Percentiles rank a stretch among this genome's conserved stretches.
phyloP scores from a whole-genome alignment of 1,140 invertebrate genomes.

The Paracyclopina nana region DNA sequence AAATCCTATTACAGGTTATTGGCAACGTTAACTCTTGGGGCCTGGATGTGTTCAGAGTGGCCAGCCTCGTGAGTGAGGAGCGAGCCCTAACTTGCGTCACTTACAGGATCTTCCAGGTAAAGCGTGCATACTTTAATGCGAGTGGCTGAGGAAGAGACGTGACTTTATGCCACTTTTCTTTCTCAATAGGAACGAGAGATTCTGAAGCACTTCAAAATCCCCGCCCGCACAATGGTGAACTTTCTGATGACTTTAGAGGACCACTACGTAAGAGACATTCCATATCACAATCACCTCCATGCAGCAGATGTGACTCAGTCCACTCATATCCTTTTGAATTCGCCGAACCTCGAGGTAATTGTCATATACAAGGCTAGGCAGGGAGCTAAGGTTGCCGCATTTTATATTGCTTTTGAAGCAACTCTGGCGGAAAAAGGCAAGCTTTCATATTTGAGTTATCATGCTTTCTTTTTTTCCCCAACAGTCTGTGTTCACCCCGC shows the following conservation, averaged over 20 bases:
- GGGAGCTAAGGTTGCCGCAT: not conserved
- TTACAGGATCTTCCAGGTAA: constrained; percentile 65
- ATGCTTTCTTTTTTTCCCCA: constrained; percentile 22
- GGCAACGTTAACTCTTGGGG: constrained; percentile 85
- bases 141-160: not conserved
- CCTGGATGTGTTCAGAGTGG: constrained; percentile 85
- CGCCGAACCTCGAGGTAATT: constrained; percentile 71
- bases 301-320: constrained; percentile 93
- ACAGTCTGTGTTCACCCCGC: constrained; percentile 75
- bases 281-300: constrained; percentile 94
- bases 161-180: not conserved
- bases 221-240: constrained; percentile 73
- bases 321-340: constrained; percentile 79
- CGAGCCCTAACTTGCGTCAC: constrained; percentile 75
- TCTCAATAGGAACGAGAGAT: constrained; percentile 56
- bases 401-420: not conserved
- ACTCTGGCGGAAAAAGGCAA: not conserved
- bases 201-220: constrained; percentile 80
- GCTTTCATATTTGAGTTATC: not conserved
- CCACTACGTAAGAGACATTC: constrained; percentile 88
- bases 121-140: not conserved
- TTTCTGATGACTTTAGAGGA: constrained; percentile 95
- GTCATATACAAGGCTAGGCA: too few relatives aligned
- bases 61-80: constrained; percentile 55
- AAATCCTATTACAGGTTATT: constrained; percentile 37